phyloP scores from a whole-genome alignment of 2,797 vertebrate species.

The Propithecus perrieri region DNA sequence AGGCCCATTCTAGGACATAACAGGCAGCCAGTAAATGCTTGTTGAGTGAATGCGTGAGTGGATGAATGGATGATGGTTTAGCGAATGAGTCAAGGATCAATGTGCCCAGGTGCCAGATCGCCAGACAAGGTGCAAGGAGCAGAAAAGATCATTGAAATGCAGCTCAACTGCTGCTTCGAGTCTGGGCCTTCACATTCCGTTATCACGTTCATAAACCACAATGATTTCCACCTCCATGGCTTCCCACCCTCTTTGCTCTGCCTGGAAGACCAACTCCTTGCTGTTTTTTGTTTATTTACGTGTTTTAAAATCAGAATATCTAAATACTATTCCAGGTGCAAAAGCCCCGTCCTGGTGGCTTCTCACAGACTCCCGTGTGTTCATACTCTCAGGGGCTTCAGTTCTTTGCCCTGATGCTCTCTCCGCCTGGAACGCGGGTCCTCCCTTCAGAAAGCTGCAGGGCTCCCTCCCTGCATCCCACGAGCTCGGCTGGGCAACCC shows the following conservation, averaged over 20 bases:
- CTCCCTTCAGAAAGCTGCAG: rapidly evolving
- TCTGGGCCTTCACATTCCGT: background rate
- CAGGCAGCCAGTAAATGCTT: rapidly evolving
- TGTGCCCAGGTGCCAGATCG: no score
- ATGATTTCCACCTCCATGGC: rapidly evolving
- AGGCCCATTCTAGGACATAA: rapidly evolving
- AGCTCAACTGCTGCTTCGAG: rapidly evolving
- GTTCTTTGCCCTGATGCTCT: background rate
- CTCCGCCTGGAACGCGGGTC: background rate
- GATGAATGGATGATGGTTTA: background rate
- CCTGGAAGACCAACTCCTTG: background rate
- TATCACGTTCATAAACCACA: rapidly evolving
- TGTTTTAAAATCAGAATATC: background rate
- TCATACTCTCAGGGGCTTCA: background rate
- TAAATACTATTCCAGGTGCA: rapidly evolving
- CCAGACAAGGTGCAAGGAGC: rapidly evolving
- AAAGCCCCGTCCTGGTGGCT: rapidly evolving
- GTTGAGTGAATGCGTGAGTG: rapidly evolving
- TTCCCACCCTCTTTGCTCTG: background rate
- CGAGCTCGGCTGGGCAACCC: rapidly evolving
- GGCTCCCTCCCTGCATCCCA: background rate
- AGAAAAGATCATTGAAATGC: rapidly evolving
- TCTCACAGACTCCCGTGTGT: background rate
- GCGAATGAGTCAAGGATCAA: rapidly evolving
- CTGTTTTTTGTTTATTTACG: background rate